Base-by-base conservation (phyloP, 1,140 invertebrate genomes). In the Mesaphorura yosii region DNA sequence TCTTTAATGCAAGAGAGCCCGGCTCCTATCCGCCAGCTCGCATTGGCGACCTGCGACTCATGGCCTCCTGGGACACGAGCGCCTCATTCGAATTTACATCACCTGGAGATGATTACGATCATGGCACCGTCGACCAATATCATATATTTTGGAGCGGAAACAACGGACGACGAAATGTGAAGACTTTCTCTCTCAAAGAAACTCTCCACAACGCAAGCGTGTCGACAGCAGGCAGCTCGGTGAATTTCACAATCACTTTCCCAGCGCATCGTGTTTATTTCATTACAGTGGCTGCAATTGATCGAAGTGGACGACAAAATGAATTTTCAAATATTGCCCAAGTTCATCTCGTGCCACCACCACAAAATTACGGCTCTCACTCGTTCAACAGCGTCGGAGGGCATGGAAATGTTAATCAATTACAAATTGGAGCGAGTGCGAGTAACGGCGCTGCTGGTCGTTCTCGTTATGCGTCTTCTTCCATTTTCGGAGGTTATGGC, bases 51-150 rank as follows among this genome's bases (percentile, higher is more conserved):
- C 39, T 63, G n/a, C 40, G 41, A 23, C 46, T 59, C 6, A 25
- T 57, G 1, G 20, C 46, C n/a, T 34, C 47, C 6, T 48, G 46
- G 25, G 53, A 52, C 26, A 57, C 37, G 1, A 49, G 37, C 25
- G 50, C 56, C 12, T 50, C 51, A 22, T 40, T 63, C 14, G 46
- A 39, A 26, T 63, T 63, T 42, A 59, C 57, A 1, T 51, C 57
- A 19, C 60, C 60, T 17, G 60, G 60, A 25, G 60, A 63, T 48
- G 60, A 63, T 38, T 63, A 48, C 31, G 60, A 63, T 37, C 48
- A 59, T 28, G 58, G 53, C 12, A 39, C 46, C 19, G 51, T 54
- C 7, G 47, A 42, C 7, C 57, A 31, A 15, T 63, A 55, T 27
- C 39, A 51, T 26, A 25, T 59, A 7, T 63, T 41, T 34, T 53